phyloP scores from a whole-genome alignment of 2,797 vertebrate genomes.

The Tachyglossus aculeatus region DNA sequence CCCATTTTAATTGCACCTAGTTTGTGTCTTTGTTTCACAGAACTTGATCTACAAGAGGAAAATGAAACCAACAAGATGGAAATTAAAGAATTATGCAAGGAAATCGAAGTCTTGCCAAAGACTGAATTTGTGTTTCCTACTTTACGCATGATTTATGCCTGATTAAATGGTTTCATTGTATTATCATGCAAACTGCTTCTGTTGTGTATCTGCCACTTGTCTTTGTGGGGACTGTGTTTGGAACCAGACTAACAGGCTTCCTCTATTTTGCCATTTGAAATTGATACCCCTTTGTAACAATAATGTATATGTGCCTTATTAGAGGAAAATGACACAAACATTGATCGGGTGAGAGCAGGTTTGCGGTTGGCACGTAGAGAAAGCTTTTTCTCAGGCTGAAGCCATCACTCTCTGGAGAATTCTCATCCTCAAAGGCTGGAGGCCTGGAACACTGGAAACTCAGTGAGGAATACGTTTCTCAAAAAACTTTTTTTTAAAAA shows the following conservation, averaged over 20 bases:
- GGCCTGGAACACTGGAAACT: too few relatives aligned
- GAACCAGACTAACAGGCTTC: constrained; percentile 38
- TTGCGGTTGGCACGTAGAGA: too few relatives aligned
- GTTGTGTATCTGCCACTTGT: constrained; percentile 24
- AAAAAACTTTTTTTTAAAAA: too few relatives aligned
- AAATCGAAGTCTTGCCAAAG: constrained; percentile 64
- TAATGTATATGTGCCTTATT: background rate
- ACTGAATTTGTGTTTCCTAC: constrained; percentile 66
- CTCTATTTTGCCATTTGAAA: constrained; percentile 43
- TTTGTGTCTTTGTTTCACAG: constrained; percentile 74
- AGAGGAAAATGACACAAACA: too few relatives aligned
- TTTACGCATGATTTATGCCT: constrained; percentile 64
- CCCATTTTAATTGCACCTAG: constrained; percentile 73
- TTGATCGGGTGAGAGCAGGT: too few relatives aligned
- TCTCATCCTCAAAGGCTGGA: too few relatives aligned
- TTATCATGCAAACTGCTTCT: constrained; percentile 47
- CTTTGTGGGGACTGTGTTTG: constrained; percentile 42
- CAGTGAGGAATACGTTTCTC: too few relatives aligned
- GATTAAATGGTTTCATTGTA: constrained; percentile 56
- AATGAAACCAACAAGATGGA: constrained; percentile 71
- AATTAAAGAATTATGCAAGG: constrained; percentile 79
- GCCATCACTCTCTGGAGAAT: too few relatives aligned
- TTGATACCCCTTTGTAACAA: background rate
- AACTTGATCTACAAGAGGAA: constrained; percentile 68
- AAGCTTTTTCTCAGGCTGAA: too few relatives aligned